These are phyloP conservation scores for Climacteris rufus DNA, from an alignment of 2,113 vertebrate species.

Conservation along the genomic window DNA sequence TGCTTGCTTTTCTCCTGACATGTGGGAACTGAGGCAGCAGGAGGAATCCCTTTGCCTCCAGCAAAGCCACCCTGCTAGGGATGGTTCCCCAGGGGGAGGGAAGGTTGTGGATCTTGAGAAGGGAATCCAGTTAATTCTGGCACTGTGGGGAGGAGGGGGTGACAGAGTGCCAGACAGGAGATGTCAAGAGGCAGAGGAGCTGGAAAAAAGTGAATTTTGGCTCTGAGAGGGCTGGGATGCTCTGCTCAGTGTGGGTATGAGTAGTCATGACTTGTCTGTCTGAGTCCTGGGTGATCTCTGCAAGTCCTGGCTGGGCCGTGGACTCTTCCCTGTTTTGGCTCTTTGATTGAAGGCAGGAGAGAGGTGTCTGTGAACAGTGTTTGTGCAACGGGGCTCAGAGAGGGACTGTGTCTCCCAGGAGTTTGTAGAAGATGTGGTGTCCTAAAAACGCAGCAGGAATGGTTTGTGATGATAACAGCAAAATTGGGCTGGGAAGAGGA, in stretches of 20 bases:
- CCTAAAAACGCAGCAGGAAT: not conserved
- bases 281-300: not conserved
- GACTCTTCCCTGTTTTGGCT: fast-evolving
- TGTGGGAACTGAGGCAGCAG: not conserved
- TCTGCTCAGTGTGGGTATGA: fast-evolving
- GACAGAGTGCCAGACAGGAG: not conserved
- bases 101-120: not conserved
- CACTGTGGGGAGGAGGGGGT: not conserved
- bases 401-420: not conserved
- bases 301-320: not conserved
- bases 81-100: not conserved
- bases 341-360: not conserved
- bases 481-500: not conserved
- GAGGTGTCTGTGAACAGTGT: fast-evolving
- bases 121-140: not conserved
- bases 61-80: not conserved
- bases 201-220: not conserved
- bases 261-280: not conserved
- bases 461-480: not conserved
- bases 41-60: not conserved
- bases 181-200: not conserved
- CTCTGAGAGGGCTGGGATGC: not conserved
- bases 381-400: fast-evolving
- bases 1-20: not conserved
- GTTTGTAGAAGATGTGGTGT: not conserved